Conservation (phyloP, 2,888 invertebrate genomes). For the Lithodes maja region DNA sequence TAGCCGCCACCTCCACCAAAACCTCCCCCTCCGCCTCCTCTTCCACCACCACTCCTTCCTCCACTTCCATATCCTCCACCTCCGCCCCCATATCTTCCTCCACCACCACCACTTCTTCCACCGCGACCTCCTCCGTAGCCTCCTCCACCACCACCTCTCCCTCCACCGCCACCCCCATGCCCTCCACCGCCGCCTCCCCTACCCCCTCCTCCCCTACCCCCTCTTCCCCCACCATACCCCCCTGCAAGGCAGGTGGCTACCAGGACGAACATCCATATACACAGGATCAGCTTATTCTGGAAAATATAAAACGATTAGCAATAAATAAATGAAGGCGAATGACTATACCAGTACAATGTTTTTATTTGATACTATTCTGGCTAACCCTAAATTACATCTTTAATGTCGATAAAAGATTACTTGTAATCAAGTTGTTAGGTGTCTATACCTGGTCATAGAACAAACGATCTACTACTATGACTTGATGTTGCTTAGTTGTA, state of each 20-base stretch:
- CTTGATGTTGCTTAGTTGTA: too few relatives aligned
- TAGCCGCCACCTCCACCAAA: neutral
- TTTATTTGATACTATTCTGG: too few relatives aligned
- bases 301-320: too few relatives aligned
- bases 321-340: too few relatives aligned
- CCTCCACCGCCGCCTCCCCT: neutral
- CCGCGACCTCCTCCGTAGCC: neutral
- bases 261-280: neutral
- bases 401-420: too few relatives aligned
- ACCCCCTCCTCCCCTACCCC: neutral
- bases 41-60: neutral
- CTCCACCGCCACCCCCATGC: neutral
- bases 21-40: constrained; percentile 20
- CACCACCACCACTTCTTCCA: constrained; percentile 12
- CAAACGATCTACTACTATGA: too few relatives aligned
- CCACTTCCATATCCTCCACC: neutral
- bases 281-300: neutral
- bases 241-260: neutral
- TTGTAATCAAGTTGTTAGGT: too few relatives aligned
- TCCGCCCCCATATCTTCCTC: neutral
- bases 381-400: too few relatives aligned
- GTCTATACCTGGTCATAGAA: too few relatives aligned
- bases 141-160: constrained; percentile 4
- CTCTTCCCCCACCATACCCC: neutral
- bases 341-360: too few relatives aligned